phyloP scores from a whole-genome alignment of 2,888 invertebrate species.

The Aradus depressus region DNA sequence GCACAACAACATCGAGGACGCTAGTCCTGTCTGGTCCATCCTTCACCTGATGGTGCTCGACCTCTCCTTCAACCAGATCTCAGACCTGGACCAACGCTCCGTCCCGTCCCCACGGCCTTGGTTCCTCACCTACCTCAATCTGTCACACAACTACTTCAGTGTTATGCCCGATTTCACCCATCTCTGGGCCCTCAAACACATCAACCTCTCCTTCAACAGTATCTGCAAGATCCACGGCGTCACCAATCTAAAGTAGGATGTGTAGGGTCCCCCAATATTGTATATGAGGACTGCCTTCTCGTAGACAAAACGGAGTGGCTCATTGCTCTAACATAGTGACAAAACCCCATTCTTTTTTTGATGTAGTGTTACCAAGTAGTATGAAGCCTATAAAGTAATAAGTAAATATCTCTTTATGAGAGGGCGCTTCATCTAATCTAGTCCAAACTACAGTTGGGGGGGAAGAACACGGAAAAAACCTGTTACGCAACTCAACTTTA shows the following conservation, averaged over 20 bases:
- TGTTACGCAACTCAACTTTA: too few species aligned
- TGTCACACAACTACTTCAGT: slow-evolving; percentile 46
- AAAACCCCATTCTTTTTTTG: too few species aligned
- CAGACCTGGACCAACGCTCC: slow-evolving; percentile 14
- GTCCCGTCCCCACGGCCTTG: slow-evolving; percentile 38
- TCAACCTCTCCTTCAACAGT: slow-evolving; percentile 50
- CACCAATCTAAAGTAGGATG: slow-evolving; percentile 42
- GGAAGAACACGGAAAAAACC: too few species aligned
- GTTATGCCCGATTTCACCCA: slow-evolving; percentile 43
- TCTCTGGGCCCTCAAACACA: slow-evolving; percentile 51
- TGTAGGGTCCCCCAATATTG: too few species aligned
- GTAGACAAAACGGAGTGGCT: too few species aligned
- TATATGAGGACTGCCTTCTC: too few species aligned
- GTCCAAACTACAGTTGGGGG: too few species aligned
- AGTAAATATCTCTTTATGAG: too few species aligned
- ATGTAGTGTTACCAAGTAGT: too few species aligned
- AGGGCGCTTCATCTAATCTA: too few species aligned
- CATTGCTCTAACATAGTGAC: too few species aligned
- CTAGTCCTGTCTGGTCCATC: slow-evolving; percentile 43
- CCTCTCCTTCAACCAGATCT: slow-evolving; percentile 45
- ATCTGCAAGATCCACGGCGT: slow-evolving; percentile 46
- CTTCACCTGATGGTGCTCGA: slow-evolving; percentile 48
- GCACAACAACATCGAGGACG: slow-evolving; percentile 43
- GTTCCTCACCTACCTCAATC: slow-evolving; percentile 50
- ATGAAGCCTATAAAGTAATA: too few species aligned